Evolutionary conservation across 2,888 invertebrate species (phyloP), one percentile per base, ranked within the genome.

Genomic region (Galeopsomyia nigrocyanea): DNA sequence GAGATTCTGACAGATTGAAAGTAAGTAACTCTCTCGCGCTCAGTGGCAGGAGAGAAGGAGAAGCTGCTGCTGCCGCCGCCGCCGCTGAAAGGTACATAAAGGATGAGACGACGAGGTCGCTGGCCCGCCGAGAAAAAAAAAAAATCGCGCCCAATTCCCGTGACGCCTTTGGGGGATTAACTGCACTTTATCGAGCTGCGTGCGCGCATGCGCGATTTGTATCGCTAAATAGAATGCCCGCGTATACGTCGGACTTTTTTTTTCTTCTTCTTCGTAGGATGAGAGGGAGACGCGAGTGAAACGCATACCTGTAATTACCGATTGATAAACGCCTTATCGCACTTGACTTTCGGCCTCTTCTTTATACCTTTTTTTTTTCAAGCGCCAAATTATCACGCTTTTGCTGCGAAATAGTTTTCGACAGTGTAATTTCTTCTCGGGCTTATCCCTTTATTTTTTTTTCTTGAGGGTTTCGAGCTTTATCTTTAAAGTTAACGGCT

Each of bases 1-100:
- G 75, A 75, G 75, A 75, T 75, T 75, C 73, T 75, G 75, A 75
- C 75, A 73, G 75, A 75, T 75, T 75, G 69, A 75, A 75, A 75
- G 71, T 75, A 74, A 74, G 71, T 75, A 72, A 72, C 67, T 73
- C 62, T 65, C 68, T 58, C 55, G 49, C 73, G 65, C 60, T 7
- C 7, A 13, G 39, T 7, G 13, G 39, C 10, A 10, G 39, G 13
- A 7, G 39, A 39, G 39, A 7, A 39, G 39, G 13, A 39, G 39
- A 39, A 39, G 39, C 10, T 10, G 39, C 1, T 39, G 39, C 10
- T 1, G 10, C 7, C 7, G 39, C 39, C 13, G 10, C 31, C 39
- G 39, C 39, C 39, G 39, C 39, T 39, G 39, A 39, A 39, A 39
- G 39, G 39, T 39, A 39, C 39, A 39, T 39, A 46, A 57, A n/a